Evolutionary conservation across 2,113 vertebrate genomes (phyloP).

Genomic region (Ploceus nigricollis): DNA sequence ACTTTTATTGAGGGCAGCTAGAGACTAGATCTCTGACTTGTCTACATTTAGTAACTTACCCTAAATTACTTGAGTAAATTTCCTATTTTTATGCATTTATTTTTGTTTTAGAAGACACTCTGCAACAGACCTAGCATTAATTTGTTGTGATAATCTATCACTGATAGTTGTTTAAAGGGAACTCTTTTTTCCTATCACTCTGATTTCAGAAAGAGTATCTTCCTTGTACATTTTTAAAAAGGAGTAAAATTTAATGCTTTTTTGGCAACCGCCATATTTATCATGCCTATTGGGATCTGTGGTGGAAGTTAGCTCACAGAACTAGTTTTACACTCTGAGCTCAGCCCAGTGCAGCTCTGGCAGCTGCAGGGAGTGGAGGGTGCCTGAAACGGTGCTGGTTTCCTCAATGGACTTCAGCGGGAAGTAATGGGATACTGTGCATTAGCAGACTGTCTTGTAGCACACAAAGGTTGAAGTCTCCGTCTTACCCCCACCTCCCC

Average conservation of each 20-base stretch:
- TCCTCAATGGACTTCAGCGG: constrained; percentile 12
- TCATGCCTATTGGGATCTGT: not conserved
- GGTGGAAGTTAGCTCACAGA: not conserved
- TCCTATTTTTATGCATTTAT: not conserved
- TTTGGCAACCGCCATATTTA: constrained; percentile 43
- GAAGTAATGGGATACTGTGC: not conserved
- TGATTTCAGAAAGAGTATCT: constrained; percentile 1
- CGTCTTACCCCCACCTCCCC: not conserved
- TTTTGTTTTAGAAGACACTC: not conserved
- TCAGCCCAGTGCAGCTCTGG: not conserved
- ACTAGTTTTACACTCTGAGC: not conserved
- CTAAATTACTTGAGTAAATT: not conserved
- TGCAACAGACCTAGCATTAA: not conserved
- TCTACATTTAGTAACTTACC: not conserved
- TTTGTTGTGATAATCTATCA: not conserved
- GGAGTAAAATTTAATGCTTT: not conserved
- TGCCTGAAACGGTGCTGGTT: not conserved
- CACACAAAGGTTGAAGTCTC: not conserved
- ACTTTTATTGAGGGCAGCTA: constrained; percentile 18
- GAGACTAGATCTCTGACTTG: not conserved
- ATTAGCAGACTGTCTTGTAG: not conserved
- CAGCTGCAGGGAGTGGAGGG: not conserved
- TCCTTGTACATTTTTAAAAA: not conserved
- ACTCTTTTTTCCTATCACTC: not conserved
- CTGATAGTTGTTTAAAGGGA: not conserved